Percentiles rank a stretch among this genome's conserved stretches.
Conservation (phyloP, 1,140 invertebrate genomes). For the Bombus polaris region DNA sequence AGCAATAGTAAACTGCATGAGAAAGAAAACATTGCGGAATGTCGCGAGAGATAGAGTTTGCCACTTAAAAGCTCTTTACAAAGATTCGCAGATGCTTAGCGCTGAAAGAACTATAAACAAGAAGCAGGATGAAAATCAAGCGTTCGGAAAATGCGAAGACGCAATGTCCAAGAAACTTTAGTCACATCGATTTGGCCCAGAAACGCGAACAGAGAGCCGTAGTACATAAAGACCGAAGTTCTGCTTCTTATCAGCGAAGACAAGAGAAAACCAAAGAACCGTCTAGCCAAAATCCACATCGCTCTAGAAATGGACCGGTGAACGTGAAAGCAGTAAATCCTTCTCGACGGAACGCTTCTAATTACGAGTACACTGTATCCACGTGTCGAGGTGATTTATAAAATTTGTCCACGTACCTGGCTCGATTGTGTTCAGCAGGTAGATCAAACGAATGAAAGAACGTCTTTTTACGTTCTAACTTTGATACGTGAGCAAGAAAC, state of each 20-base stretch:
- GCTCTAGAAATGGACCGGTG: background rate
- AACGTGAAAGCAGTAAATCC: background rate
- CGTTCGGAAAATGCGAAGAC: background rate
- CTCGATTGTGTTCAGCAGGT: background rate
- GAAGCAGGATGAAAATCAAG: background rate
- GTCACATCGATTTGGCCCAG: background rate
- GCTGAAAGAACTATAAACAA: background rate
- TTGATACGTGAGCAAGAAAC: no score
- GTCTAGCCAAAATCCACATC: background rate
- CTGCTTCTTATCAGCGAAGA: background rate
- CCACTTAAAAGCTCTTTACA: background rate
- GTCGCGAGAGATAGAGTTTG: background rate
- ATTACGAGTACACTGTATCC: background rate
- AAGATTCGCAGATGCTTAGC: background rate
- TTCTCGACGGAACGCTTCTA: background rate
- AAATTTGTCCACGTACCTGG: background rate
- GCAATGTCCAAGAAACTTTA: background rate
- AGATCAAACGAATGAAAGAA: background rate
- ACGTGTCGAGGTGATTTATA: background rate
- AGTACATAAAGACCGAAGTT: slow-evolving; percentile 46
- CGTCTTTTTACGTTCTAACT: background rate
- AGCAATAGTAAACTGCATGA: no score
- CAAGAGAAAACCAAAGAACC: background rate
- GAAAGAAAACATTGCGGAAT: no score
- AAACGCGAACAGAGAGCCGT: background rate